These are phyloP conservation scores for Hippocampus barbouri DNA, from an alignment of 2,113 vertebrate genomes.

Conservation along the genomic window DNA sequence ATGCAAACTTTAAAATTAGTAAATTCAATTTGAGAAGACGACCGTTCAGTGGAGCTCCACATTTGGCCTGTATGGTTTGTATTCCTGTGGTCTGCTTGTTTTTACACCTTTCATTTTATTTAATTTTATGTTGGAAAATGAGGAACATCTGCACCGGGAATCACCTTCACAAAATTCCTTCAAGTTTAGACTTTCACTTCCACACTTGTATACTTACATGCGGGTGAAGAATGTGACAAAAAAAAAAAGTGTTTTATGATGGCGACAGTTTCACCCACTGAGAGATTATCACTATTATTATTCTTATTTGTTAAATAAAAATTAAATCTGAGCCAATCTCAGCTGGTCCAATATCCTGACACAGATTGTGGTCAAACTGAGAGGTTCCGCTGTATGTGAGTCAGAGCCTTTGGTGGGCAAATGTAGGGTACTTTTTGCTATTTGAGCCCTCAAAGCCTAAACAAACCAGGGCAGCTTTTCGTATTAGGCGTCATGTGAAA, in stretches of 20 bases:
- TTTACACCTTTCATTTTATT: too few relatives aligned
- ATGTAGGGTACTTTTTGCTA: constrained; percentile 42
- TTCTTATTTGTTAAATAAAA: not conserved
- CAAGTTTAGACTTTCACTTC: not conserved
- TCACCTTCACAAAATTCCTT: not conserved
- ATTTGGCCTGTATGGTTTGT: too few relatives aligned
- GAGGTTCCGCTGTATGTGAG: constrained; percentile 24
- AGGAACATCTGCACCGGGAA: not conserved
- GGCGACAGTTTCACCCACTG: not conserved
- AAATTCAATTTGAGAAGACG: too few relatives aligned
- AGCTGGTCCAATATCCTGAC: not conserved
- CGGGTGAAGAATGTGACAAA: not conserved
- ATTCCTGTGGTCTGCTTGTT: too few relatives aligned
- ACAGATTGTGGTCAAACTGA: not conserved
- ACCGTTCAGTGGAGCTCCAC: too few relatives aligned
- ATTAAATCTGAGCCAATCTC: not conserved
- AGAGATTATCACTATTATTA: not conserved
- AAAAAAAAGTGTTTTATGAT: not conserved
- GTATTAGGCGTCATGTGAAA: constrained; percentile 26
- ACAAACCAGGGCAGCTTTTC: constrained; percentile 36
- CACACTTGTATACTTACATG: not conserved
- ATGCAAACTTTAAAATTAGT: not conserved
- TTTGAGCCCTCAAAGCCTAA: constrained; percentile 36
- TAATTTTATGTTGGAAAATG: not conserved
- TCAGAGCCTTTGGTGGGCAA: constrained; percentile 29